These are phyloP conservation scores for Peromyscus nudipes DNA, from an alignment of 2,797 vertebrate species.

Conservation along the genomic window DNA sequence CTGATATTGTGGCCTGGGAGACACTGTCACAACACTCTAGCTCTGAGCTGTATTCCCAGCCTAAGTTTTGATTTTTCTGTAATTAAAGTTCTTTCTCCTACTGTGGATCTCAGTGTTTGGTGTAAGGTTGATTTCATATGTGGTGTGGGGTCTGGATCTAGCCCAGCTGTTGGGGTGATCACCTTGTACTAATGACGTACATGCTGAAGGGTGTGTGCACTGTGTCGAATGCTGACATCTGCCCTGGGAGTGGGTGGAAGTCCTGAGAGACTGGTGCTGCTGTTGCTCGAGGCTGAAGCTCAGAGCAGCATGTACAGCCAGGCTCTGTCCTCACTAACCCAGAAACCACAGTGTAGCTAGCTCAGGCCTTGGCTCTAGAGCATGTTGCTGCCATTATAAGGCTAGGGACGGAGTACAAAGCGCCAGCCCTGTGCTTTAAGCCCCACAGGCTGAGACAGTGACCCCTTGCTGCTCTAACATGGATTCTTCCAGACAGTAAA, in stretches of 20 bases:
- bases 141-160: not conserved
- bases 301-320: fast-evolving
- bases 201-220: fast-evolving
- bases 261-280: not conserved
- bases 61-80: not conserved
- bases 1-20: not conserved
- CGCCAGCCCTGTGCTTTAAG: not conserved
- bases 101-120: not conserved
- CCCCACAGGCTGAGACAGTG: too few relatives aligned
- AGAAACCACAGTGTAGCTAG: fast-evolving
- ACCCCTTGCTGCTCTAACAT: not conserved
- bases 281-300: not conserved
- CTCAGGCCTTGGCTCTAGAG: not conserved
- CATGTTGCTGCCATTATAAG: fast-evolving
- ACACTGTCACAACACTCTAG: fast-evolving
- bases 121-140: not conserved
- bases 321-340: fast-evolving
- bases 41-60: not conserved
- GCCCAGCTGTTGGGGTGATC: fast-evolving
- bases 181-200: fast-evolving
- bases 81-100: not conserved
- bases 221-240: fast-evolving
- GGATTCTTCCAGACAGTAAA: not conserved
- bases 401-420: not conserved
- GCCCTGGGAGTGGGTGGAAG: too few relatives aligned